Evolutionary conservation across 2,113 vertebrate species (phyloP), one percentile per base, ranked within the genome.

Genomic region (Pyrgilauda ruficollis): DNA sequence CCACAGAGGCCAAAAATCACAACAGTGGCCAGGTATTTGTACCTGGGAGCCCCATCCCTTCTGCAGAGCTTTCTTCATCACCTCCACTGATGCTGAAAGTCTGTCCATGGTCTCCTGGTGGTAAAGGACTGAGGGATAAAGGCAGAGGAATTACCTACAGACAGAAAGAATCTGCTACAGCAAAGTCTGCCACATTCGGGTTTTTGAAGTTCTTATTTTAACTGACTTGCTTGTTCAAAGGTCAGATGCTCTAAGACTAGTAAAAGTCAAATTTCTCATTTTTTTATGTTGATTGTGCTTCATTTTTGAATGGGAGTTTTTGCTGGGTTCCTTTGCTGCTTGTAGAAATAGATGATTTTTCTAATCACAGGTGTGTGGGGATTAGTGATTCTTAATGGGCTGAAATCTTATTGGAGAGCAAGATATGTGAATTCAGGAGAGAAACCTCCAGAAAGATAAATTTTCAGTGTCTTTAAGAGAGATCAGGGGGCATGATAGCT

Each of bases 181-280:
- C 19, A 62, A 55, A 37, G 4, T 20, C 28, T 76, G 41, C n/a
- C 37, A 66, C 2, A 2, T 7, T 21, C 61, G 53, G 27, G 28
- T n/a, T 94, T 89, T 62, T 11, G 8, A 95, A 91, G 92, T 77
- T 85, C 50, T 92, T 81, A 20, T 85, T 84, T 92, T 93, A 63
- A 72, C 35, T 89, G 76, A 46, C 67, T 88, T 79, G 37, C 31
- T 93, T 91, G 21, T 50, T 94, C 55, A 56, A 94, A 90, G 70
- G 33, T 66, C 28, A 50, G 67, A 43, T 59, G 17, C 69, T 89
- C 56, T 35, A 66, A 59, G 44, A 52, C 75, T 35, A 41, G 46
- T 39, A 87, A 73, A 95, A 86, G 67, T 77, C 41, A 84, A 44
- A 49, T 93, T 94, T 79, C 61, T 78, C 75, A 8, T 61, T 86